Evolutionary conservation across 2,113 vertebrate genomes (phyloP).

Genomic region (Empidonax traillii): DNA sequence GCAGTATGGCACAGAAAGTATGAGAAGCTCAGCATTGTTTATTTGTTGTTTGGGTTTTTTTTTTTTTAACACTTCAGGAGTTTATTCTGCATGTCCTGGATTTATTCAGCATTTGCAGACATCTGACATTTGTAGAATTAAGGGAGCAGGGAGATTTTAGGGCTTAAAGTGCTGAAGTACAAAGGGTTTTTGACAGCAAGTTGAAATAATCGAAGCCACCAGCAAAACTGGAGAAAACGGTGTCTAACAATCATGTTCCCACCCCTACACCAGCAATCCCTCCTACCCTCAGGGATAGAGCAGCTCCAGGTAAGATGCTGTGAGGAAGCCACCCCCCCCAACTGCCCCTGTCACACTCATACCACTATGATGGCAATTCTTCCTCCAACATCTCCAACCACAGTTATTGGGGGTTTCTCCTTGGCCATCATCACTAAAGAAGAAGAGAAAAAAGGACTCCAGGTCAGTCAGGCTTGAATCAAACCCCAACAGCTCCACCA

Average conservation of each 20-base stretch:
- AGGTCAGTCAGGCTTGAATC: not conserved
- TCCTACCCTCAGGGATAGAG: not conserved
- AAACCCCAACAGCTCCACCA: not conserved
- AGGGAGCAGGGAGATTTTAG: not conserved
- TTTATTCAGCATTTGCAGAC: not conserved
- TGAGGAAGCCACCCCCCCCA: not conserved
- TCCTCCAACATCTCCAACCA: slow-evolving; percentile 96
- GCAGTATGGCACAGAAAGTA: not conserved
- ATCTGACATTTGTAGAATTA: not conserved
- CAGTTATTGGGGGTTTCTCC: slow-evolving; percentile 97
- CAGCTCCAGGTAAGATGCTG: not conserved
- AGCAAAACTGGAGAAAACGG: not conserved
- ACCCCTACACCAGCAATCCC: not conserved
- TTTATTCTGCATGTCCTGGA: not conserved
- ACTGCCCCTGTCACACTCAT: slow-evolving; percentile 41
- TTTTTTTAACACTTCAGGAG: not conserved
- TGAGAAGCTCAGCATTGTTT: not conserved
- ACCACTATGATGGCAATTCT: slow-evolving; percentile 98
- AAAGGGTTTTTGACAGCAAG: not conserved
- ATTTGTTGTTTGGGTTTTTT: not conserved
- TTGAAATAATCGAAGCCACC: not conserved
- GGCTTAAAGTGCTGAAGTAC: not conserved
- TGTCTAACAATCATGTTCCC: not conserved
- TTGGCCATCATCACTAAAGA: slow-evolving; percentile 97
- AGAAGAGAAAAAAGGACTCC: not conserved